Percentiles rank a stretch among this genome's conserved stretches.
phyloP scores from a whole-genome alignment of 2,888 invertebrate genomes.

The Apodemia zela region DNA sequence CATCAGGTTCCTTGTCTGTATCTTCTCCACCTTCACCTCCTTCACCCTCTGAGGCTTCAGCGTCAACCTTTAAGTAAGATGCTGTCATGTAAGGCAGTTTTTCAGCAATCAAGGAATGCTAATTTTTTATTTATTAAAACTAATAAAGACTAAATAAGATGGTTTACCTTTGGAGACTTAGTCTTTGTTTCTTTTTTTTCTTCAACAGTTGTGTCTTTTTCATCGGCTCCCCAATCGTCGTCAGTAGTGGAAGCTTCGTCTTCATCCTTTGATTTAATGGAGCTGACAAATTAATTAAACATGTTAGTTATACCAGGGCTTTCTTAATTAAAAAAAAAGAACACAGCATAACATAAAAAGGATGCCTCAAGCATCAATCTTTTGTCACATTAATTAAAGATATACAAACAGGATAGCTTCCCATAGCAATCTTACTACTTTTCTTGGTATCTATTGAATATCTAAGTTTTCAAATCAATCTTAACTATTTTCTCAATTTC shows the following conservation, averaged over 20 bases:
- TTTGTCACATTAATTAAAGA: background rate
- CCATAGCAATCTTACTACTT: background rate
- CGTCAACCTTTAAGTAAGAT: slow-evolving; percentile 41
- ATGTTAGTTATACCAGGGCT: background rate
- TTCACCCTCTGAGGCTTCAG: slow-evolving; percentile 64
- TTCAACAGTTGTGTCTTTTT: slow-evolving; percentile 63
- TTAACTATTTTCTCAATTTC: background rate
- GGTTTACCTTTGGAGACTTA: slow-evolving; percentile 64
- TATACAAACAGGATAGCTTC: background rate
- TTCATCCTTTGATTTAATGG: slow-evolving; percentile 68
- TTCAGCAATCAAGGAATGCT: background rate
- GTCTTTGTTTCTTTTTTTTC: slow-evolving; percentile 62
- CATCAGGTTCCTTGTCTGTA: slow-evolving; percentile 79
- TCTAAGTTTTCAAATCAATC: no score
- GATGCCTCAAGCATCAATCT: background rate
- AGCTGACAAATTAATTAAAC: slow-evolving; percentile 41
- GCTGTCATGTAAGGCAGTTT: background rate
- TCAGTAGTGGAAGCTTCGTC: slow-evolving; percentile 71
- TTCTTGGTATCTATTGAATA: background rate
- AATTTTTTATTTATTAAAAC: background rate
- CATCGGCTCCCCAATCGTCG: slow-evolving; percentile 74
- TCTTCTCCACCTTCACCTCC: slow-evolving; percentile 72
- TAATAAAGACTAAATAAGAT: background rate
- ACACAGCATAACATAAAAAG: no score
- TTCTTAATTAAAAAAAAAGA: background rate